Percentiles rank a stretch among this genome's conserved stretches.
Evolutionary conservation across 2,113 vertebrate genomes (phyloP).

Genomic region (Castor canadensis): DNA sequence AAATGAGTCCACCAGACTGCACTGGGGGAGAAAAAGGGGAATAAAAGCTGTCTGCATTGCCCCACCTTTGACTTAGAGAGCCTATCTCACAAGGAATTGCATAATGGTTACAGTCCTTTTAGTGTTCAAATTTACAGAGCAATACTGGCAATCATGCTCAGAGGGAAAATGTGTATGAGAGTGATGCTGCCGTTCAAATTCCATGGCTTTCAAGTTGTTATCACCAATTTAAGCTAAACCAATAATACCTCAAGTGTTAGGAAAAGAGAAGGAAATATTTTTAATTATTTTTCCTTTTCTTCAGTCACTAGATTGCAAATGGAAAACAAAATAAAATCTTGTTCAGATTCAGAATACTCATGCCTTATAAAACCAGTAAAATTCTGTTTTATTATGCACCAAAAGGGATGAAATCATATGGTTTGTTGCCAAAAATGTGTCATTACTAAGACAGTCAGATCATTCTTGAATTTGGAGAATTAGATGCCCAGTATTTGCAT

Average conservation of each 20-base stretch:
- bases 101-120: conserved; percentile 54
- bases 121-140: conserved; percentile 26
- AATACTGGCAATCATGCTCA: conserved; percentile 15
- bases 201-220: conserved; percentile 30
- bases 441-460: background rate
- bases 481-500: background rate
- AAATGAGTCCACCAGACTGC: background rate
- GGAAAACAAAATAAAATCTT: background rate
- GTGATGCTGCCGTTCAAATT: background rate
- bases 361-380: background rate
- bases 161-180: conserved; percentile 29
- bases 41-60: background rate
- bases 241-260: background rate
- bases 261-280: background rate
- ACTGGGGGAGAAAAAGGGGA: background rate
- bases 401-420: background rate
- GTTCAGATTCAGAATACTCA: background rate
- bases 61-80: conserved; percentile 41
- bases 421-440: background rate
- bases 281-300: background rate
- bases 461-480: background rate
- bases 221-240: background rate
- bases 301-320: conserved; percentile 25
- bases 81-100: conserved; percentile 42
- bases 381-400: background rate